Base-by-base conservation (phyloP, 2,113 vertebrate species). In the Stictonetta naevosa region DNA sequence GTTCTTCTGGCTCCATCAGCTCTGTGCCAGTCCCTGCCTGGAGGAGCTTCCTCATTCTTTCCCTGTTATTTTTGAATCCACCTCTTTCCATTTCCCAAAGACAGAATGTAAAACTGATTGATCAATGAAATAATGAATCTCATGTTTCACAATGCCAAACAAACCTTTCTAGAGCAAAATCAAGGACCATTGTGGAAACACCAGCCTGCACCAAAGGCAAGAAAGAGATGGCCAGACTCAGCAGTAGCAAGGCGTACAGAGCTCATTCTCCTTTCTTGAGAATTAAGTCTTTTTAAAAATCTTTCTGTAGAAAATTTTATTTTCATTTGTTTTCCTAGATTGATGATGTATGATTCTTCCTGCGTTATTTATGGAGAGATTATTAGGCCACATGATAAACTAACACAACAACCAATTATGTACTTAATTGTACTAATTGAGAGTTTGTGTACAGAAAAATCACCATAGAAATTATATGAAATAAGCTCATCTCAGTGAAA, bases 11-110 rank as follows among this genome's bases (percentile, higher is more conserved):
- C 76, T 92, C 46, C 69, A 93, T 82, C 53, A 76, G 23, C 62
- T 31, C 73, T 40, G 63, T 77, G 88, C 44, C 12, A 2, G 34
- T 40, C 79, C 58, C 64, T 90, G 68, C 88, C 92, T 86, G 52
- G 58, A 90, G 80, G 48, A 94, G 77, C 60, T 96, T 96, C 92
- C 90, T 97, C 52, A 2, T 92, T 94, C 92, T 88, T 93, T 67
- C 84, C 26, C 22, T 2, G 16, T 59, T 71, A 25, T 26, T 66
- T 77, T 83, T 90, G 73, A 90, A 78, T 84, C 67, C 64, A 64
- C 38, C 87, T 80, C 63, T 86, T 82, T 68, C 73, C 52, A 48
- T 53, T 83, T 86, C 73, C 72, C 74, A 75, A 92, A 90, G 64
- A 42, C 17, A 36, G 38, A 84, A 79, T 0, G 3, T 48, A 53